Conservation (phyloP, 2,888 invertebrate species). For the Scelioninae gen. 2 region DNA sequence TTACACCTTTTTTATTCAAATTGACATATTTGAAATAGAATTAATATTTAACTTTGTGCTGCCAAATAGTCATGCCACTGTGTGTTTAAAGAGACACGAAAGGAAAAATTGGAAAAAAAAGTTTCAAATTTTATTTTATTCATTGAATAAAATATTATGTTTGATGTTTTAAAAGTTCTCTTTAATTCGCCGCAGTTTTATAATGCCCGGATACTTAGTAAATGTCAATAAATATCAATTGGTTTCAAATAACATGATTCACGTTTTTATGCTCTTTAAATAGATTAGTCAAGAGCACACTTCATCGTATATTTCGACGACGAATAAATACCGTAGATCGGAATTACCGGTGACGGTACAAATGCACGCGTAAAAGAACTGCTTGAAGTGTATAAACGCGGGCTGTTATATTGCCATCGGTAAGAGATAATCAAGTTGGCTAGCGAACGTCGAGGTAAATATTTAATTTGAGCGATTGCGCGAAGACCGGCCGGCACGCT, state of each 20-base stretch:
- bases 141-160: too few relatives aligned
- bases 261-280: slow-evolving; percentile 48
- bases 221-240: too few relatives aligned
- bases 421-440: slow-evolving; percentile 56
- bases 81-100: too few relatives aligned
- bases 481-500: slow-evolving; percentile 54
- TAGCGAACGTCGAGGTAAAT: slow-evolving; percentile 57
- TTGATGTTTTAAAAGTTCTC: too few relatives aligned
- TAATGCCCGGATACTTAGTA: too few relatives aligned
- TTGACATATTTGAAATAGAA: too few relatives aligned
- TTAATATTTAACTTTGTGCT: too few relatives aligned
- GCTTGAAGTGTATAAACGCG: slow-evolving; percentile 35
- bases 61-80: too few relatives aligned
- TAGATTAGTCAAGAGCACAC: slow-evolving; percentile 45
- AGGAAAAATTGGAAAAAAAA: too few relatives aligned
- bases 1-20: too few relatives aligned
- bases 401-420: slow-evolving; percentile 53
- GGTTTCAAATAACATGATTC: slow-evolving; percentile 24
- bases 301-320: slow-evolving; percentile 31
- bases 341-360: slow-evolving; percentile 27
- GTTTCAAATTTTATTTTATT: too few relatives aligned
- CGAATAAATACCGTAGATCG: slow-evolving; percentile 36
- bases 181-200: too few relatives aligned
- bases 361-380: slow-evolving; percentile 34
- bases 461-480: slow-evolving; percentile 56